Evolutionary conservation across 2,888 invertebrate genomes (phyloP).

Genomic region (Empis stercorea): DNA sequence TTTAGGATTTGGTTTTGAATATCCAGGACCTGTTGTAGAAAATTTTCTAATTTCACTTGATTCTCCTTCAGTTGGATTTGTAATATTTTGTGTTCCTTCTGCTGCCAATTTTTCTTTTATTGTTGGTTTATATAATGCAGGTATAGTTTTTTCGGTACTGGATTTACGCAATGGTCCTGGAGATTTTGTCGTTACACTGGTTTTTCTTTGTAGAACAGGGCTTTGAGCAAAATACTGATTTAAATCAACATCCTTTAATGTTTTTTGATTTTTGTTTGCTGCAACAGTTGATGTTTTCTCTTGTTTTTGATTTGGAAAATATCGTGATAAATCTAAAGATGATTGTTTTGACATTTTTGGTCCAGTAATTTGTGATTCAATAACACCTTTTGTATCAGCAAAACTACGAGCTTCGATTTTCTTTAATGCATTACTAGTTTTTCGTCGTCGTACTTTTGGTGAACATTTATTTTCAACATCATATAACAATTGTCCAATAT

Average conservation of each 20-base stretch:
- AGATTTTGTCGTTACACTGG: constrained; percentile 21
- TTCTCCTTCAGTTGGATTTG: too few relatives aligned
- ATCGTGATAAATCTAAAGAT: constrained; percentile 31
- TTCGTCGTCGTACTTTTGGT: constrained; percentile 18
- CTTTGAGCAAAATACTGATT: constrained; percentile 33
- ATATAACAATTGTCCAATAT: constrained; percentile 23
- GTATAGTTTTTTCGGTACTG: not conserved
- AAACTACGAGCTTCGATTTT: constrained; percentile 33
- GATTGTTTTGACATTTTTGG: constrained; percentile 29
- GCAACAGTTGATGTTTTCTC: constrained; percentile 22
- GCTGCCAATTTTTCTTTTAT: not conserved
- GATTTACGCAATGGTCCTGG: not conserved
- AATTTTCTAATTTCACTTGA: too few relatives aligned
- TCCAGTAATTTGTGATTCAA: constrained; percentile 29
- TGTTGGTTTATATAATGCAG: not conserved
- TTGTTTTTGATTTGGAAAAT: constrained; percentile 32
- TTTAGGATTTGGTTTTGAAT: not conserved
- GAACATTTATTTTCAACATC: constrained; percentile 19
- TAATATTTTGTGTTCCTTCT: constrained; percentile 1
- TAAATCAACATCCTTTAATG: constrained; percentile 33
- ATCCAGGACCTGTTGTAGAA: too few relatives aligned
- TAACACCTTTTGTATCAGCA: constrained; percentile 32
- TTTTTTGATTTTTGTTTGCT: constrained; percentile 33
- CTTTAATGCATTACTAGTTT: constrained; percentile 24
- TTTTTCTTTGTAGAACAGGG: constrained; percentile 27